Conservation (phyloP, 2,888 invertebrate species). For the Leucophenga maculata region DNA sequence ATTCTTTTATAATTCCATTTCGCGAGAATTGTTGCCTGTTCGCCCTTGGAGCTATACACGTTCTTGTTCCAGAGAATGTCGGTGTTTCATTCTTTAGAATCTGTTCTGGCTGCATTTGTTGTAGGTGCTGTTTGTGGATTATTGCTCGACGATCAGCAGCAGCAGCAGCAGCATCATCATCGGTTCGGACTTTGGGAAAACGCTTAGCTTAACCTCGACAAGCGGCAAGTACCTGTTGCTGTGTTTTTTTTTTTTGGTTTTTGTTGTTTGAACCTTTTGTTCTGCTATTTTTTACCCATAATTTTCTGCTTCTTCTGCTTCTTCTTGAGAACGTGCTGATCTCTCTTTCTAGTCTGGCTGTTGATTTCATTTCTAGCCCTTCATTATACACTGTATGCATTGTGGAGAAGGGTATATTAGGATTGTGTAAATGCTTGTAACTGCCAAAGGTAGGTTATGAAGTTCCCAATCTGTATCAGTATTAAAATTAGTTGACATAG, state of each 20-base stretch:
- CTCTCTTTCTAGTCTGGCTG: constrained; percentile 37
- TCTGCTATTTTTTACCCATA: constrained; percentile 2
- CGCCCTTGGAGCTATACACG: constrained; percentile 54
- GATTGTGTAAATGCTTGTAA: too few species aligned
- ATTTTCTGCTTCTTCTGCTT: neutral
- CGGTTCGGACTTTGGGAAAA: constrained; percentile 6
- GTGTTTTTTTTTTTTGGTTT: too few species aligned
- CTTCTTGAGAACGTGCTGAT: constrained; percentile 57
- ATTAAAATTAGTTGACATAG: too few species aligned
- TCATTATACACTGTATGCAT: too few species aligned
- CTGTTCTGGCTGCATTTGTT: constrained; percentile 25
- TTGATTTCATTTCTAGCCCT: constrained; percentile 51
- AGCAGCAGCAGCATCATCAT: neutral
- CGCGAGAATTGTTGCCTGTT: constrained; percentile 65
- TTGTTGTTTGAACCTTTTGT: constrained; percentile 24
- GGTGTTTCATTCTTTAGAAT: constrained; percentile 54
- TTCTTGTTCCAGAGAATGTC: constrained; percentile 18
- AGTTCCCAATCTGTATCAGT: too few species aligned
- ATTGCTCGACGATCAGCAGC: neutral
- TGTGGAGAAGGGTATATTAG: too few species aligned
- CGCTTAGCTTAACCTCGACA: constrained; percentile 5
- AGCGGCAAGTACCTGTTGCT: constrained; percentile 54
- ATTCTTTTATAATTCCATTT: constrained; percentile 69
- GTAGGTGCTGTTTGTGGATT: constrained; percentile 2
- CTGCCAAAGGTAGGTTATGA: too few species aligned